Evolutionary conservation across 2,797 vertebrate species (phyloP).

Genomic region (Molothrus ater): DNA sequence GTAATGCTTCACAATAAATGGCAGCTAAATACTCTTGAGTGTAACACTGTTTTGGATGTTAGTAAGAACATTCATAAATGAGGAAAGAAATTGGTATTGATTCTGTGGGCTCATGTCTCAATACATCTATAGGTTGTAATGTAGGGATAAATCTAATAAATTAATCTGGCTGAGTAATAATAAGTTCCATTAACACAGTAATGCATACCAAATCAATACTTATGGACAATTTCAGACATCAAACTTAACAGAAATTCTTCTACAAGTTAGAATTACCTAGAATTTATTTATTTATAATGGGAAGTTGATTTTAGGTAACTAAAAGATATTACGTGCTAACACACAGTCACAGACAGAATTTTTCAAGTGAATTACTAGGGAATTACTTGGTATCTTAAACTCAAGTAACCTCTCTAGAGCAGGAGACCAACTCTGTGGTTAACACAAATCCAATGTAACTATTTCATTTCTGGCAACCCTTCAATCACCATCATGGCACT

Average conservation of each 20-base stretch:
- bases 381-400: not conserved
- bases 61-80: constrained; percentile 13
- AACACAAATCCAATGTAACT: not conserved
- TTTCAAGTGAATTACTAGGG: not conserved
- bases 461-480: not conserved
- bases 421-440: not conserved
- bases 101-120: constrained; percentile 25
- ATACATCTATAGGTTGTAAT: constrained; percentile 5
- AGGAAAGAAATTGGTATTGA: constrained; percentile 58
- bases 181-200: constrained; percentile 23
- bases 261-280: not conserved
- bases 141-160: constrained; percentile 49
- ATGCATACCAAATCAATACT: not conserved
- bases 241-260: constrained; percentile 26
- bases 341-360: not conserved
- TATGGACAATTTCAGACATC: not conserved
- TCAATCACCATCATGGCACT: not conserved
- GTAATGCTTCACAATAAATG: not conserved
- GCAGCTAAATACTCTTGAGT: not conserved
- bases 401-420: not conserved
- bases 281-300: constrained; percentile 3
- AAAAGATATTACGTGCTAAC: not conserved
- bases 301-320: not conserved
- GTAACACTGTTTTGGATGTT: not conserved
- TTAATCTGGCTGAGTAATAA: constrained; percentile 44